These are phyloP conservation scores for Saguinus imperator DNA, from an alignment of 2,113 vertebrate species.

Conservation along the genomic window DNA sequence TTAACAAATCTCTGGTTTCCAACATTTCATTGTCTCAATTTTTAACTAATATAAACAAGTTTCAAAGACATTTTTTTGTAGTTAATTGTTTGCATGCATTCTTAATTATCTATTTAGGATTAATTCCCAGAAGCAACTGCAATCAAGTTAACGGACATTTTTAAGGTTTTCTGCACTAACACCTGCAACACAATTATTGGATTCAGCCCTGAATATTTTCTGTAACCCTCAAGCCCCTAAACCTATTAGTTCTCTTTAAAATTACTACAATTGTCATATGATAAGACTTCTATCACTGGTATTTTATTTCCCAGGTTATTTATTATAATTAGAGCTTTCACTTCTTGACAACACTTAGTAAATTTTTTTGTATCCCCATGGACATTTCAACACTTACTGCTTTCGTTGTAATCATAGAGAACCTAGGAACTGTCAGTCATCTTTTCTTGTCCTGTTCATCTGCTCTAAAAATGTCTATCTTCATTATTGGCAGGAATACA, in stretches of 20 bases:
- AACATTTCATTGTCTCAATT: background rate
- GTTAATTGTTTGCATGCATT: background rate
- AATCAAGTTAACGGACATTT: background rate
- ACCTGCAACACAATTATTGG: background rate
- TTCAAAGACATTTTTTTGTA: background rate
- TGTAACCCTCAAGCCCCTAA: background rate
- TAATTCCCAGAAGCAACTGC: background rate
- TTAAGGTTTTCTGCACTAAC: background rate
- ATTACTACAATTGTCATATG: background rate
- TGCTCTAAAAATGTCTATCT: background rate
- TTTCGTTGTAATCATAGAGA: background rate
- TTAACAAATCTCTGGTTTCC: background rate
- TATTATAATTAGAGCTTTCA: background rate
- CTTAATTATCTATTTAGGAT: slow-evolving; percentile 26
- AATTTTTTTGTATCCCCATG: background rate
- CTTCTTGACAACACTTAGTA: background rate
- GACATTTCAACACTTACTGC: background rate
- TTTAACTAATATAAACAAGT: slow-evolving; percentile 21
- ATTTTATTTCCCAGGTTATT: background rate
- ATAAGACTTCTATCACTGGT: background rate
- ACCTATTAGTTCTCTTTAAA: slow-evolving; percentile 19
- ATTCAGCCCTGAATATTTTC: background rate
- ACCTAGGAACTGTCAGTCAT: background rate
- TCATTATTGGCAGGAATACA: background rate
- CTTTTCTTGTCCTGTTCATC: background rate